Conservation (phyloP, 2,888 invertebrate genomes). For the Brachypalpus laphriformis region DNA sequence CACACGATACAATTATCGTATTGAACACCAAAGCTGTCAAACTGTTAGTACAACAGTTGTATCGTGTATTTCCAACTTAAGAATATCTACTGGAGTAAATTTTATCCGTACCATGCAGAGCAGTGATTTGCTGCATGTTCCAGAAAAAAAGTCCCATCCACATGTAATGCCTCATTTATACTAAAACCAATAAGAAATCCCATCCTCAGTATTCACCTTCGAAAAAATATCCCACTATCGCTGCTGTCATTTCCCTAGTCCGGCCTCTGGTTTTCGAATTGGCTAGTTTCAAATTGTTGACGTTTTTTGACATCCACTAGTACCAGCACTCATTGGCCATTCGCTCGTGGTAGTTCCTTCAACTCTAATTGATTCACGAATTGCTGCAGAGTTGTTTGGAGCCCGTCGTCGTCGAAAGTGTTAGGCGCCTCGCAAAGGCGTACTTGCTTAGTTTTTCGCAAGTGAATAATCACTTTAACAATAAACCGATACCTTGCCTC, state of each 20-base stretch:
- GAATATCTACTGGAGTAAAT: no score
- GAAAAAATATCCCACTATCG: constrained; percentile 42
- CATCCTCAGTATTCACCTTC: not conserved
- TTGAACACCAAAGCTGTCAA: no score
- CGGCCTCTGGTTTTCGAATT: constrained; percentile 26
- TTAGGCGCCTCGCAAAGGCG: constrained; percentile 5
- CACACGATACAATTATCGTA: no score
- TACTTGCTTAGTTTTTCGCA: not conserved
- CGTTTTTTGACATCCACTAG: constrained; percentile 61
- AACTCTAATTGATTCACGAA: constrained; percentile 25
- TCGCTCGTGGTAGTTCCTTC: constrained; percentile 41
- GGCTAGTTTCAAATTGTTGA: constrained; percentile 58
- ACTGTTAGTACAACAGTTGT: no score
- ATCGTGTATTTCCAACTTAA: no score
- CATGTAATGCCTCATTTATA: not conserved
- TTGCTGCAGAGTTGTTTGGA: constrained; percentile 16
- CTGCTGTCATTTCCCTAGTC: constrained; percentile 33
- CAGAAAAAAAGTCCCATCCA: no score
- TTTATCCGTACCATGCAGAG: no score
- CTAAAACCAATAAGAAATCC: not conserved
- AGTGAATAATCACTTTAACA: not conserved
- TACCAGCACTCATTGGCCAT: constrained; percentile 43
- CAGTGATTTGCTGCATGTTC: no score
- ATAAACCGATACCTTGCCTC: not conserved
- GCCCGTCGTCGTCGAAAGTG: constrained; percentile 9